These are phyloP conservation scores for Clepsis dumicolana DNA, from an alignment of 2,888 invertebrate genomes.

Conservation along the genomic window DNA sequence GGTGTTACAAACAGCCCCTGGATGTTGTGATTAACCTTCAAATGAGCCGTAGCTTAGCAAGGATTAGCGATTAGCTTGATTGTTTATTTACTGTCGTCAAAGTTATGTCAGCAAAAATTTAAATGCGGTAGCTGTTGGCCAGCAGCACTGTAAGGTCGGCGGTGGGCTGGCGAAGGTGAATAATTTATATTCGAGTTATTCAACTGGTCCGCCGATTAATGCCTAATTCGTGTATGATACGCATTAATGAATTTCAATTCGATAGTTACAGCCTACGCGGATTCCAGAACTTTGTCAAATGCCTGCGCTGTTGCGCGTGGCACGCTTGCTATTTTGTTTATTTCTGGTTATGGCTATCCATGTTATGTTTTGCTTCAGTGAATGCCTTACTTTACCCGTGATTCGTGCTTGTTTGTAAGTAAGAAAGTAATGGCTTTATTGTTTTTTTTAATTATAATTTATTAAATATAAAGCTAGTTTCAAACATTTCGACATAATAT, in stretches of 20 bases:
- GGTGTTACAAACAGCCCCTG: background rate
- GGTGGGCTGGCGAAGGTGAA: slow-evolving; percentile 53
- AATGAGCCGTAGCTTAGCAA: background rate
- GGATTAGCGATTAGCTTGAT: background rate
- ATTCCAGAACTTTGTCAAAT: slow-evolving; percentile 26
- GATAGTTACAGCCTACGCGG: slow-evolving; percentile 25
- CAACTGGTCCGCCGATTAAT: slow-evolving; percentile 33
- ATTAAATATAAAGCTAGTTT: no score
- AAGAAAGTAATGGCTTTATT: background rate
- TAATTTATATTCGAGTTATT: slow-evolving; percentile 51
- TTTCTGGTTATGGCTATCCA: background rate
- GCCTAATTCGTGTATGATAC: slow-evolving; percentile 36
- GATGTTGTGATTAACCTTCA: background rate
- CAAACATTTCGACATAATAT: no score
- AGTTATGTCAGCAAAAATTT: slow-evolving; percentile 47
- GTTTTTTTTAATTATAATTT: background rate
- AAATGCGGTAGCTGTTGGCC: slow-evolving; percentile 51
- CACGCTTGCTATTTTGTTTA: slow-evolving; percentile 1
- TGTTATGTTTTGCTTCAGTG: background rate
- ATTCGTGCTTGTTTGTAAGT: background rate
- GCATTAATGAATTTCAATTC: slow-evolving; percentile 31
- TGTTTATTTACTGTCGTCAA: slow-evolving; percentile 18
- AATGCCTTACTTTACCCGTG: background rate
- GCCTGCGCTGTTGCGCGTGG: background rate
- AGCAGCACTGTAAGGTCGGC: slow-evolving; percentile 54